Base-by-base conservation (phyloP, 2,113 vertebrate species). In the Platichthys flesus region DNA sequence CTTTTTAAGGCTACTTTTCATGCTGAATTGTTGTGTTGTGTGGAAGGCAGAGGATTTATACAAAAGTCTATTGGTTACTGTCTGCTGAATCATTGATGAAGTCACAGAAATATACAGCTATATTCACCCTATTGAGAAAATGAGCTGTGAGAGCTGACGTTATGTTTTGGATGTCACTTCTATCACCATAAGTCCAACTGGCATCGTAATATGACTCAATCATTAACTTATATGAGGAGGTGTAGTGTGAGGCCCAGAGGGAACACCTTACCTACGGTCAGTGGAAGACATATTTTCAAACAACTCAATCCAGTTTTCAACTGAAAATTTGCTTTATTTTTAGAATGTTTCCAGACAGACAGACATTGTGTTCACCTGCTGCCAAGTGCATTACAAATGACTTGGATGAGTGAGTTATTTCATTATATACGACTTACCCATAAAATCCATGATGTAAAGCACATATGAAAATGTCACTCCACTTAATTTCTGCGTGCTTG, bases 141-240 rank as follows among this genome's bases (percentile, higher is more conserved):
- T 79, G 75, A 79, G 20, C 54, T 78, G 79, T 79, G 69, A 82
- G 31, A 67, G 59, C 3, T 79, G 75, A 67, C 56, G 64, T 56
- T 65, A 68, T 72, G 47, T 37, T 31, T 71, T 76, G 15, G 76
- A 37, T 67, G 51, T 68, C 67, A 78, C 55, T 67, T 72, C 54
- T 51, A 55, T 37, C 9, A 37, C 16, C 55, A 54, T 13, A 31
- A 55, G 58, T 79, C 64, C 60, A 49, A 24, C n/a, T 37, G 56
- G 62, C 61, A 59, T 42, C 35, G 63, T 37, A 7, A 16, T 15
- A 20, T 52, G 13, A 49, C 35, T 56, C 7, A 1, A 15, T 70
- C 21, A 55, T 16, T 62, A 66, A 3, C 24, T 26, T 20, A 64
- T 52, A 24, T 10, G 16, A 18, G 20, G 15, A 35, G 4, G 1